Evolutionary conservation across 2,113 vertebrate species (phyloP).

Genomic region (Sturnus vulgaris): DNA sequence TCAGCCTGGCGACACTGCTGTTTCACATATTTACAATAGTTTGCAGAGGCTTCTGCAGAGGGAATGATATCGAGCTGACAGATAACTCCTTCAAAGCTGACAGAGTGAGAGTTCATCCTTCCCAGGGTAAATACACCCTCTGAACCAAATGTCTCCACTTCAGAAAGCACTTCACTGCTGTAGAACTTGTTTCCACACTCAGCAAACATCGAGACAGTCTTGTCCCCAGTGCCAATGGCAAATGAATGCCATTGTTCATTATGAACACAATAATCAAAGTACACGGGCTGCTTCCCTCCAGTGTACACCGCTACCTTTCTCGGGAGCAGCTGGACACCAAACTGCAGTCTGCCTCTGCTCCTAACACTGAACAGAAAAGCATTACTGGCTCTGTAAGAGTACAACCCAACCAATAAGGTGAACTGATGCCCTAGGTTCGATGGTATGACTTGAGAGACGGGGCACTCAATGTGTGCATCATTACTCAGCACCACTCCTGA

Average conservation of each 20-base stretch:
- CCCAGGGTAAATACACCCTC: conserved; percentile 84
- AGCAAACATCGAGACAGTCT: conserved; percentile 79
- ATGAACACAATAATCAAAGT: conserved; percentile 85
- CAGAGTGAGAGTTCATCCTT: conserved; percentile 84
- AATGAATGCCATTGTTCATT: conserved; percentile 86
- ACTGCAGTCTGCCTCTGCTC: conserved; percentile 82
- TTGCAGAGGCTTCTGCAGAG: conserved; percentile 81
- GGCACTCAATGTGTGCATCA: conserved; percentile 77
- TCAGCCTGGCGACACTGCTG: conserved; percentile 86
- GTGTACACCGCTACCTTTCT: conserved; percentile 83
- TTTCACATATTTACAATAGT: conserved; percentile 89
- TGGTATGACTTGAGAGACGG: conserved; percentile 74
- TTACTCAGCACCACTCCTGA: conserved; percentile 79
- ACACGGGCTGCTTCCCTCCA: conserved; percentile 80
- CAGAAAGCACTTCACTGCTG: conserved; percentile 73
- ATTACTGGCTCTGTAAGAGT: conserved; percentile 85
- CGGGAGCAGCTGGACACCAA: conserved; percentile 89
- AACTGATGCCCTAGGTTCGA: conserved; percentile 77
- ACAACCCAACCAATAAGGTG: conserved; percentile 84
- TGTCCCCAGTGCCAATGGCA: conserved; percentile 78
- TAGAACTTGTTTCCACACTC: conserved; percentile 83
- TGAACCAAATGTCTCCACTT: conserved; percentile 72
- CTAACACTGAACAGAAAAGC: conserved; percentile 93
- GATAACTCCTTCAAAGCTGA: conserved; percentile 84
- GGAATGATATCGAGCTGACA: conserved; percentile 95